Base-by-base conservation (phyloP, 1,140 invertebrate species). In the Cheumatopsyche charites region DNA sequence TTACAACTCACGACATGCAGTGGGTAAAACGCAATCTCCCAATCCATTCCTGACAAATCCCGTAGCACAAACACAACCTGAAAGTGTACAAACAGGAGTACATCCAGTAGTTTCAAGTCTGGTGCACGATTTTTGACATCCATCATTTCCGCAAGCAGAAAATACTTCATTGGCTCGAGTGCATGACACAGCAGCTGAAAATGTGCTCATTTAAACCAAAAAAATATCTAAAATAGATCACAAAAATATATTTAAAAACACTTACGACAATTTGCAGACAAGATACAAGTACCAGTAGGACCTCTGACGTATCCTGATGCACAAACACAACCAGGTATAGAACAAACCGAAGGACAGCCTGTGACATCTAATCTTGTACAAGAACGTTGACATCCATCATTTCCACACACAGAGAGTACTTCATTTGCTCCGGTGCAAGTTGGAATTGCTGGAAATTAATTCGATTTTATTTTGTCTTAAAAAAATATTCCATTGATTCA, bases 331-430 rank as follows among this genome's bases (percentile, higher is more conserved):
- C n/a, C 15, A 9, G 47, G 47, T 17, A 9, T 19, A 17, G n/a
- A 7, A 9, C 47, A 52, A 5, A 9, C 15, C 15, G 15, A 17
- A 1, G 19, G 0, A 19, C 47, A 26, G 15, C 19, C 15, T 12
- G 4, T 11, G 2, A 71, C 21, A 17, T 26, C 63, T 25, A 17
- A 55, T 47, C 42, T 62, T 1, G 7, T 42, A 49, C 69, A 71
- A 1, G 69, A 61, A n/a, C 42, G 29, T 49, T 71, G 69, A 45
- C 69, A 71, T 23, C 41, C 61, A 49, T 71, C 58, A 19, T 71
- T 62, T 29, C 69, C 69, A 47, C 69, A 71, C 7, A 19, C 13
- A 7, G 58, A 62, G 29, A 41, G 63, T 1, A 62, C 41, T 26
- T 62, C 61, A 49, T 62, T 62, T 12, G 43, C 12, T 15, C 4